phyloP scores from a whole-genome alignment of 92 coral and sea anemone genomes.

The Epizoanthus illoricatus region DNA sequence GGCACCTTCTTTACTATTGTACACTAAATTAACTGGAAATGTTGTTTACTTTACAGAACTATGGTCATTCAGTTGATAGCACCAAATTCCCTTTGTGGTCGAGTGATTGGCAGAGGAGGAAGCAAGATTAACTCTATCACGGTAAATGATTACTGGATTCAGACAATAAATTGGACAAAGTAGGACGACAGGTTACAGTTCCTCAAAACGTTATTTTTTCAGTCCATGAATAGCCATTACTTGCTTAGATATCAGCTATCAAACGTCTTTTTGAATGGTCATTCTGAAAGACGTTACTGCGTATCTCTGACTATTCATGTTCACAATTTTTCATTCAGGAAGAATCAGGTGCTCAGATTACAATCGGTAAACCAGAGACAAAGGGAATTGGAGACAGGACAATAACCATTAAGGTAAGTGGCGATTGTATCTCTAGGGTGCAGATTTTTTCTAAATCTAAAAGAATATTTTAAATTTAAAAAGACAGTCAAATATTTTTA shows the following conservation, averaged over 20 bases:
- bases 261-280: too few relatives aligned
- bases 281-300: neutral
- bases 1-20: neutral
- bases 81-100: conserved; percentile 96
- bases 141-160: conserved; percentile 49
- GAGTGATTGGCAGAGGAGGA: conserved; percentile 99
- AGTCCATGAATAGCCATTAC: neutral
- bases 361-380: conserved; percentile 97
- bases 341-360: conserved; percentile 98
- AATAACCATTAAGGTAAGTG: conserved; percentile 89
- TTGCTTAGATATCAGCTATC: neutral
- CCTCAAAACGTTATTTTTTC: neutral
- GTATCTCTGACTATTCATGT: neutral
- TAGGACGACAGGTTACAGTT: neutral
- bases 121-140: conserved; percentile 97
- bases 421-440: neutral
- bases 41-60: conserved; percentile 56
- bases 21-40: neutral
- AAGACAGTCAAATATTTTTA: too few relatives aligned
- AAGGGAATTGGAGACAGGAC: conserved; percentile 89
- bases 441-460: too few relatives aligned
- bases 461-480: too few relatives aligned
- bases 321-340: conserved; percentile 56
- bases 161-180: neutral
- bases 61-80: conserved; percentile 91